Base-by-base conservation (phyloP, 2,797 vertebrate species). In the Premnoplex brunnescens region DNA sequence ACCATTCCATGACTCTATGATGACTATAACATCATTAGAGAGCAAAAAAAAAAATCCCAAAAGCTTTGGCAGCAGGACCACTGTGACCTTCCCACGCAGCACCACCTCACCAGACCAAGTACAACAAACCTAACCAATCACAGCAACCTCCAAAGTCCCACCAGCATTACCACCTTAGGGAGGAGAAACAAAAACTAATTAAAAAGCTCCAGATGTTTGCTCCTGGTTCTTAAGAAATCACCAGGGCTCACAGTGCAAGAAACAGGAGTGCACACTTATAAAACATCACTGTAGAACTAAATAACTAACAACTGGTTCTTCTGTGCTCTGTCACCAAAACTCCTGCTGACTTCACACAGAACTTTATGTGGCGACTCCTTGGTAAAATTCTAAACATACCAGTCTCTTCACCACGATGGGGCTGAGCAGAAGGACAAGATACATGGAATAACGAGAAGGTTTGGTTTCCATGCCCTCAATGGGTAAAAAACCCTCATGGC, bases 351-450 rank as follows among this genome's bases (percentile, higher is more conserved):
- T 39, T 85, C 77, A 41, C 34, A 43, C 56, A 23, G 49, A 51
- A 59, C 1, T 26, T 10, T 20, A 36, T 7, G 75, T 10, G 37
- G 56, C 17, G 28, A 64, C 28, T 56, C 43, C 54, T 30, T 13
- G 60, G 44, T 9, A 15, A 68, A 67, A 28, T 2, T 37, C n/a
- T 81, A 41, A 24, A 51, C 32, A 36, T 12, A 49, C 26, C 2
- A 0, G 19, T 10, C 24, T 34, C 64, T 24, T 17, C 24, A 36
- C 17, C 24, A 30, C 0, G 0, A 14, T 0, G 16, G 75, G 60
- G 43, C 62, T 64, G 37, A 74, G 63, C 34, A 73, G 46, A 12
- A 81, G 15, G 28, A 78, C 58, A 37, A 60, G 41, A n/a, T 2
- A 2, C 1, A 3, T 0, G 14, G 37, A 12, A 5, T 2, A 24